Base-by-base conservation (phyloP, 2,113 vertebrate species). In the Sander vitreus region DNA sequence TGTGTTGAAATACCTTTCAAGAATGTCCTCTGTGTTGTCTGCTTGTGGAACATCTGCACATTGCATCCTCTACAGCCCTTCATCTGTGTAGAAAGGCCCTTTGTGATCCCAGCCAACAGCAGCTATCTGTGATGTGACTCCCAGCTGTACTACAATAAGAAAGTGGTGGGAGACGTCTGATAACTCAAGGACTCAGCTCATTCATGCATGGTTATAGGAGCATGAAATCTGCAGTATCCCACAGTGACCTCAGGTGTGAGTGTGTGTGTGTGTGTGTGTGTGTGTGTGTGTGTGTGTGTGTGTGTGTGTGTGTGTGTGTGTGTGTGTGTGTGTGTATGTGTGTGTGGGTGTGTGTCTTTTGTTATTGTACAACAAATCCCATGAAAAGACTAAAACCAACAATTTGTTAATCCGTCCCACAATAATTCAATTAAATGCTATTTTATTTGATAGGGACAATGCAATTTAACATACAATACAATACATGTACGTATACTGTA, bases 111-210 rank as follows among this genome's bases (percentile, higher is more conserved):
- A 19, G 74, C 65, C 83, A 84, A 63, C 3, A 78, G 55, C 83
- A 90, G 82, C 84, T 89, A 87, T 27, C 9, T 3, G 12, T 82
- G 79, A 54, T 48, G 66, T 62, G 77, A 88, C 88, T 86, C 80
- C 81, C 72, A 36, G 12, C 18, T 3, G 48, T 7, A 30, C 25
- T 27, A 63, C 33, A 12, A 65, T 19, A 18, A 58, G 66, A 58
- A 73, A 81, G 77, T 54, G 51, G 83, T 85, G 90, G 81, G 86
- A 92, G 83, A 77, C 1, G 14, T 72, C 80, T 58, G 54, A 36
- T 60, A 43, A 21, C 76, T 89, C 88, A 93, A 93, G 84, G 91
- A 90, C 90, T 88, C 21, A 0, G 14, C 36, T 83, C 53, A 39
- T 79, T 85, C 66, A 81, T 47, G 53, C 51, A 13, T 18, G 21